Conservation (phyloP, 2,797 vertebrate genomes). For the Sebastes kiyomatsui region DNA sequence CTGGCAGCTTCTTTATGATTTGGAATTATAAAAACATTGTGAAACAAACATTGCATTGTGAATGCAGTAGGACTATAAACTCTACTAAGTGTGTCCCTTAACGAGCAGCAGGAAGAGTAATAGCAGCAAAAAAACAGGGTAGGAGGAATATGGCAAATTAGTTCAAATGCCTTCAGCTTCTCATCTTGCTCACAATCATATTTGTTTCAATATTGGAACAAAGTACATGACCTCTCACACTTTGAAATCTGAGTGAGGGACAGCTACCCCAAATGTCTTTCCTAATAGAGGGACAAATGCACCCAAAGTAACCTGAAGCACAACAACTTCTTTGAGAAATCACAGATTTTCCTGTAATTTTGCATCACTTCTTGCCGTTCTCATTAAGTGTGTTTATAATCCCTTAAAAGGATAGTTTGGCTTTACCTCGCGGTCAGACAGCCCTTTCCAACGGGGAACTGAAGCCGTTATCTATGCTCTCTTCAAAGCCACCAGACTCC, state of each 20-base stretch:
- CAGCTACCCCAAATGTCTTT: not conserved
- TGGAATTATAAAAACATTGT: not conserved
- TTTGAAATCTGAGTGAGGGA: not conserved
- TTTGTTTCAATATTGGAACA: not conserved
- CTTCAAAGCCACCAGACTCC: not conserved
- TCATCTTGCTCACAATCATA: not conserved
- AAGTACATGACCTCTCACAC: not conserved
- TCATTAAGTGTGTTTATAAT: conserved; percentile 9
- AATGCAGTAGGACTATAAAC: not conserved
- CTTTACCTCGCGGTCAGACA: not conserved
- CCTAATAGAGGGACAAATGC: not conserved
- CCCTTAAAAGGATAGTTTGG: not conserved
- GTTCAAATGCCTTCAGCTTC: not conserved
- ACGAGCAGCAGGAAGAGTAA: conserved; percentile 13
- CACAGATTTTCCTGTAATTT: not conserved
- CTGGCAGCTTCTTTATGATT: not conserved
- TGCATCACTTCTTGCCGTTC: not conserved
- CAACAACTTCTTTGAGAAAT: conserved; percentile 4
- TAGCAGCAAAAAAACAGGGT: conserved; percentile 10
- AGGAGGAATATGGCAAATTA: conserved; percentile 16
- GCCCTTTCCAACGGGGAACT: not conserved
- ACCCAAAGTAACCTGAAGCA: not conserved
- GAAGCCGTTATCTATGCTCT: not conserved
- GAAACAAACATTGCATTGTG: not conserved
- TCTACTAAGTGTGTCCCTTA: conserved; percentile 7